A percentile compares a stretch with the other conserved stretches of the same genome.
These are phyloP conservation scores for Branchipolynoe longqiensis DNA, from an alignment of 2,888 invertebrate genomes.

Conservation along the genomic window DNA sequence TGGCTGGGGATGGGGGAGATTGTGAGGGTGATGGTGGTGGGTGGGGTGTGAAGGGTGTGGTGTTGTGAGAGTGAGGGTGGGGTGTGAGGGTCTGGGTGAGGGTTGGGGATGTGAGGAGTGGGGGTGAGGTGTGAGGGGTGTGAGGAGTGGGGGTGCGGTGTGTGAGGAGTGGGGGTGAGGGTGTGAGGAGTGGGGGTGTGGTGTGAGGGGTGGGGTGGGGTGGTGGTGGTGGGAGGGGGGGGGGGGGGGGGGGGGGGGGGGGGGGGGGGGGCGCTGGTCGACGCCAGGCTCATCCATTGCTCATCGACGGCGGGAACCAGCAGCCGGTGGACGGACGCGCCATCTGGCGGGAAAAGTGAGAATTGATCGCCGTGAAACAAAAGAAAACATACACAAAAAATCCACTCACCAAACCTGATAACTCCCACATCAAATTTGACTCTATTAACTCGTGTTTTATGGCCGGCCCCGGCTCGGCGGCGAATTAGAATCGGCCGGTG, in stretches of 20 bases:
- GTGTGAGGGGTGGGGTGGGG: neutral
- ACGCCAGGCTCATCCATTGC: neutral
- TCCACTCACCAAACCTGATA: slow-evolving; percentile 9
- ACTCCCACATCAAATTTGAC: slow-evolving; percentile 23
- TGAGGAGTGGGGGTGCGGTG: neutral
- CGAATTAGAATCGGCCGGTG: neutral
- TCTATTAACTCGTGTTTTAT: slow-evolving; percentile 34
- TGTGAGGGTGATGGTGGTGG: neutral
- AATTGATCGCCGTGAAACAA: slow-evolving; percentile 16
- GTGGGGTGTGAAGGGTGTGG: neutral
- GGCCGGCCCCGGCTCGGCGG: neutral
- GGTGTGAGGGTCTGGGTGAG: neutral
- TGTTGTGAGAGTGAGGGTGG: neutral
- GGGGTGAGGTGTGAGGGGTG: neutral
- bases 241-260: neutral
- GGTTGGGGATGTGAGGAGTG: neutral
- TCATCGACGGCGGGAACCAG: slow-evolving; percentile 3
- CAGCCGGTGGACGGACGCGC: neutral
- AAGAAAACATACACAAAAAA: neutral
- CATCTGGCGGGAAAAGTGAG: slow-evolving; percentile 6
- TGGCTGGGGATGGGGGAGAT: neutral
- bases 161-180: neutral
- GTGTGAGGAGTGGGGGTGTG: neutral
- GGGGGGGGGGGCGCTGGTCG: neutral
- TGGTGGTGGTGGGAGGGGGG: neutral